phyloP scores from a whole-genome alignment of 2,113 vertebrate species.

The Uria aalge region DNA sequence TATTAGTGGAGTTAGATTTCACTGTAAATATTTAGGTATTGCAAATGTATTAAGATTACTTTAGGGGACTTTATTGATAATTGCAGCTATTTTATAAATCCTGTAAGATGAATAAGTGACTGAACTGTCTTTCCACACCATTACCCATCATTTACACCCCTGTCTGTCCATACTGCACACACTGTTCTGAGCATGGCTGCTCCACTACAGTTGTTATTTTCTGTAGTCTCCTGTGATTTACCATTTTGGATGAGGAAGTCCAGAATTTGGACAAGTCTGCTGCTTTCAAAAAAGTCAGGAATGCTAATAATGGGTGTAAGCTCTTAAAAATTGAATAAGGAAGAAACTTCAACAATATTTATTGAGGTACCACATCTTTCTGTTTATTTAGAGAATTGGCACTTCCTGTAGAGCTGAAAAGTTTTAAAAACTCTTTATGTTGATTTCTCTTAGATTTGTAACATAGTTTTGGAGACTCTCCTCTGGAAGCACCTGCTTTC shows the following conservation, averaged over 20 bases:
- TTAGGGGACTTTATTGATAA: neutral
- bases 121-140: neutral
- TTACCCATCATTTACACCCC: neutral
- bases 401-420: neutral
- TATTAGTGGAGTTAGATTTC: neutral
- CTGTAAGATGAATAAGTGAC: neutral
- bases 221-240: neutral
- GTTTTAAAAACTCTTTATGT: neutral
- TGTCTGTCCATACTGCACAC: neutral
- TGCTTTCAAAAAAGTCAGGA: neutral
- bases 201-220: rapidly evolving
- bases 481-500: neutral
- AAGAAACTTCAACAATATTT: neutral
- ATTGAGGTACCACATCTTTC: neutral
- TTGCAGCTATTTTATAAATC: neutral
- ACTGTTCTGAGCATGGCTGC: neutral
- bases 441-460: neutral
- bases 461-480: neutral
- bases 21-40: neutral
- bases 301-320: neutral
- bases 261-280: neutral
- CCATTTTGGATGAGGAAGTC: neutral
- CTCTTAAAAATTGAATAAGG: neutral
- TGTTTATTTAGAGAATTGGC: neutral
- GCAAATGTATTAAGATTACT: neutral